Conservation (phyloP, 1,140 invertebrate species). For the Achroia grisella region DNA sequence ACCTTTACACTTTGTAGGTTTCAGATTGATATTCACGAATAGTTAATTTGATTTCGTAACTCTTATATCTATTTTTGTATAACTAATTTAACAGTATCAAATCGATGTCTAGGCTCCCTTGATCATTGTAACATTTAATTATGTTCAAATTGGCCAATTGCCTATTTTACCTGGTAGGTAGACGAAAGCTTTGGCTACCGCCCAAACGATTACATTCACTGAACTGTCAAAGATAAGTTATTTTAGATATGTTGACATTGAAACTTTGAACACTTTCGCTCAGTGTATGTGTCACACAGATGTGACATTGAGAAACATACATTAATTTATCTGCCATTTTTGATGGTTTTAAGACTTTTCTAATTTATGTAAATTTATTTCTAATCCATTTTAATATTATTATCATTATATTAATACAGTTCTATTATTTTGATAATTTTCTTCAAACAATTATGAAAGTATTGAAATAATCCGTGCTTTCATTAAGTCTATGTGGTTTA, state of each 20-base stretch:
- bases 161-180: constrained; percentile 67
- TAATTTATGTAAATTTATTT: not conserved
- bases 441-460: too few relatives aligned
- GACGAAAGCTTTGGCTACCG: constrained; percentile 41
- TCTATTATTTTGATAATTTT: too few relatives aligned
- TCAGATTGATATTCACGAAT: too few relatives aligned
- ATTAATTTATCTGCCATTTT: constrained; percentile 7
- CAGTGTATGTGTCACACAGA: constrained; percentile 32
- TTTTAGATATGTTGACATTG: constrained; percentile 68
- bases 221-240: constrained; percentile 72
- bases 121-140: constrained; percentile 70
- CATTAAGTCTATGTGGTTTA: too few relatives aligned
- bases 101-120: constrained; percentile 54
- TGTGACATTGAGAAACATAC: constrained; percentile 21
- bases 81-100: constrained; percentile 18
- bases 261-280: constrained; percentile 28
- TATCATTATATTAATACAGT: too few relatives aligned
- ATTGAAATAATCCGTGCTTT: too few relatives aligned
- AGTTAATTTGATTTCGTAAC: constrained; percentile 10
- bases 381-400: too few relatives aligned
- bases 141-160: constrained; percentile 65
- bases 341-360: constrained; percentile 4
- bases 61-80: constrained; percentile 35
- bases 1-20: too few relatives aligned
- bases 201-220: constrained; percentile 69